Percentiles rank a stretch among this genome's conserved stretches.
These are phyloP conservation scores for Drosophila acutilabella DNA, from an alignment of 2,888 invertebrate genomes.

Conservation along the genomic window DNA sequence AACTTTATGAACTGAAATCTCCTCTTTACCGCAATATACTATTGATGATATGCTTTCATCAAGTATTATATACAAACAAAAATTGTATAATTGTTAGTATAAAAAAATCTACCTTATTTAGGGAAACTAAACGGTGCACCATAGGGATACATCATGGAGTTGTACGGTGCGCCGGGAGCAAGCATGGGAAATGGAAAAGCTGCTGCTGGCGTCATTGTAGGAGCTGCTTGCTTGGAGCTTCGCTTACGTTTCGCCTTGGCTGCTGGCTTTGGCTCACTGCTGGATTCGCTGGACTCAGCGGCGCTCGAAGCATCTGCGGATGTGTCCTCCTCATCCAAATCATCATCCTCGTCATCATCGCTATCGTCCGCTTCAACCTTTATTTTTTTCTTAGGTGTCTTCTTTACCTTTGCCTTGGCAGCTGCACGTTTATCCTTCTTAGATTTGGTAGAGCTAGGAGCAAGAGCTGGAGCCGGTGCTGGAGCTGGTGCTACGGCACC, in stretches of 20 bases:
- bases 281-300: constrained; percentile 55
- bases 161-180: constrained; percentile 64
- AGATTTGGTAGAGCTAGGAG: constrained; percentile 18
- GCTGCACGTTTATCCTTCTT: constrained; percentile 53
- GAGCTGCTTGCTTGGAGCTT: constrained; percentile 36
- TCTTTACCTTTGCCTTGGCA: constrained; percentile 51
- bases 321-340: constrained; percentile 45
- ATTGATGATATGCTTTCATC: background rate
- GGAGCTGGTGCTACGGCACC: constrained; percentile 1
- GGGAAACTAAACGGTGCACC: constrained; percentile 61
- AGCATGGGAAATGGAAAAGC: constrained; percentile 67
- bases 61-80: constrained; percentile 27
- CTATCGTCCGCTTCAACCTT: constrained; percentile 46
- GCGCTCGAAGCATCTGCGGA: constrained; percentile 43
- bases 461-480: background rate
- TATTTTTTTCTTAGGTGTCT: constrained; percentile 48
- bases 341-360: constrained; percentile 52
- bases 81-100: constrained; percentile 15
- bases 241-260: constrained; percentile 67
- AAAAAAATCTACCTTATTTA: constrained; percentile 39
- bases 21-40: background rate
- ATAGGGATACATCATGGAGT: constrained; percentile 68
- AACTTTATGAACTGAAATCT: constrained; percentile 6
- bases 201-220: constrained; percentile 26
- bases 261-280: constrained; percentile 40